Base-by-base conservation (phyloP, 2,888 invertebrate species). In the Chymomyza fuscimana region DNA sequence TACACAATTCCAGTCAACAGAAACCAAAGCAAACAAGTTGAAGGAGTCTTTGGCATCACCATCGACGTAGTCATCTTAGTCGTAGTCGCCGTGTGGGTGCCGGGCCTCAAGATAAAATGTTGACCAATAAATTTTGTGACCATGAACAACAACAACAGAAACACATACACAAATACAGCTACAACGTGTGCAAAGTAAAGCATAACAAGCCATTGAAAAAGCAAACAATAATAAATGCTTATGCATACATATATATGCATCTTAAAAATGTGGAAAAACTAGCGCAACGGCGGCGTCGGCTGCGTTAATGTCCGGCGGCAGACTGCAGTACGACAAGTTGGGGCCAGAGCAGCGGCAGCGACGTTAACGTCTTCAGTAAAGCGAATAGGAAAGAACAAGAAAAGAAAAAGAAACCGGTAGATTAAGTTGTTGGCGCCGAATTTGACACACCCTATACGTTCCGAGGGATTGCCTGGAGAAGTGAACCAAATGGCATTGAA, bases 91-190 rank as follows among this genome's bases (percentile, higher is more conserved):
- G 73, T 80, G 79, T 79, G 72, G 79, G 78, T 74, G 81, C 72
- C 65, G 69, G 50, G 67, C 7, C 58, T 65, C 75, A 70, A 83
- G 77, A 78, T 83, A 79, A 81, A 80, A 86, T 82, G 83, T 84
- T 84, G 83, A 74, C 82, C 84, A 84, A 84, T 86, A 84, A 84
- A 84, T 84, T 84, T 76, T 73, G 72, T 84, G 84, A 79, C 86
- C 82, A 82, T 84, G 84, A 79, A 84, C 80, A 32, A 9, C 32
- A 32, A 32, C 32, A 32, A 32, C 32, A 32, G 9, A 5, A 32
- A 7, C 9, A 32, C 32, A 9, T 7, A 32, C 32, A 32, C 32
- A 32, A 32, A 32, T 32, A 32, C 32, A 32, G 0, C 32, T 7
- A 32, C 32, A 74, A 78, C 70, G 25, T 15, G 22, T 12, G 25